Evolutionary conservation across 2,113 vertebrate genomes (phyloP), one percentile per base, ranked within the genome.

Genomic region (Mormoops blainvillei): DNA sequence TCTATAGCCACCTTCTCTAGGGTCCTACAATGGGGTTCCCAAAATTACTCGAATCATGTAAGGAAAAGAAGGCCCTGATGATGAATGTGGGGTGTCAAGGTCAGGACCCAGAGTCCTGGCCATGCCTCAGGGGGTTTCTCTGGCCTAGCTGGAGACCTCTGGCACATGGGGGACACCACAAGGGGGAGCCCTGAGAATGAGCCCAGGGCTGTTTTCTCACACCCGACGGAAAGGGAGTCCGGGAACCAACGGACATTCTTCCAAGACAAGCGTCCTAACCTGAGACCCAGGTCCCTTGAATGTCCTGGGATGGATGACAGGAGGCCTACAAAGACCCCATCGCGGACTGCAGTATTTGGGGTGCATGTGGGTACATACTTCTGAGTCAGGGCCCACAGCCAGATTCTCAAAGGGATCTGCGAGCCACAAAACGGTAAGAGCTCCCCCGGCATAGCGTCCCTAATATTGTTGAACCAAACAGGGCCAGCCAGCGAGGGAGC

Each of bases 11-110:
- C 43, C 81, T 93, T 33, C 28, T 33, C 5, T 19, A 28, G 70
- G 13, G 8, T 14, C 14, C 1, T 2, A 14, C 1, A 5, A 19
- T n/a, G n/a, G 71, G 54, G 8, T 41, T 6, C 36, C 41, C n/a
- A 1, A 78, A 31, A 38, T n/a, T 31, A 12, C 36, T 38, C 5
- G 11, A 73, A 63, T 9, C 33, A 33, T 5, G 5, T 5, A 15
- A 80, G 41, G 16, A 48, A 50, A 45, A 33, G n/a, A 28, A 43
- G 68, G 28, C 38, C 54, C 0, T 12, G 54, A 5, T 1, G 36
- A 48, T 56, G 18, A 41, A 56, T 15, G 6, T 0, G 18, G 28
- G 26, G 16, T 3, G 0, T 68, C 36, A 19, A 2, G 31, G 28
- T 20, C 28, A 22, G 77, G 58, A 41, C 43, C 15, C 38, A n/a